phyloP scores from a whole-genome alignment of 2,888 invertebrate species.

The Sclerodermus sp. region DNA sequence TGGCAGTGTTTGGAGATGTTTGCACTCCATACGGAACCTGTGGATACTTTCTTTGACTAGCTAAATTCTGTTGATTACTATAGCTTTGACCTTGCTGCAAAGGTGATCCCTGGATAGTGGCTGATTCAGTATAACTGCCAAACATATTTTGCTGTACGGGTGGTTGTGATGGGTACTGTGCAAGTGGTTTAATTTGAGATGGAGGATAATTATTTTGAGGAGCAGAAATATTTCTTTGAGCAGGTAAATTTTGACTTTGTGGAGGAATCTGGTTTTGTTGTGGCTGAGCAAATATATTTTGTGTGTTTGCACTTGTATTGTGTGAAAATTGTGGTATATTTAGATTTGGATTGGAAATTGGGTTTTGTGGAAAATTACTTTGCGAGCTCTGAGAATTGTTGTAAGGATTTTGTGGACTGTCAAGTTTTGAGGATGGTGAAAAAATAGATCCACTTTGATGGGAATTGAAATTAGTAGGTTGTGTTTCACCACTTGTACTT shows the following conservation, averaged over 20 bases:
- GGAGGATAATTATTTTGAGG: constrained; percentile 20
- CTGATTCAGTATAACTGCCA: constrained; percentile 16
- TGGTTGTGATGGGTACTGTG: constrained; percentile 15
- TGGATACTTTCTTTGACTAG: constrained; percentile 44
- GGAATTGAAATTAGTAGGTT: not conserved
- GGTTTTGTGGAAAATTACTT: not conserved
- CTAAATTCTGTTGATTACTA: constrained; percentile 37
- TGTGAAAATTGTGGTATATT: no score
- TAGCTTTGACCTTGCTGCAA: constrained; percentile 25
- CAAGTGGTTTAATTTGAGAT: constrained; percentile 16
- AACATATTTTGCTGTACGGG: constrained; percentile 7
- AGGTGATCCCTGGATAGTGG: constrained; percentile 11
- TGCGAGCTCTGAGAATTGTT: not conserved
- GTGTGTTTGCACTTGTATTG: not conserved
- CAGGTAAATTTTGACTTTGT: constrained; percentile 22
- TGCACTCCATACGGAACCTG: constrained; percentile 28
- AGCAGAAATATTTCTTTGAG: constrained; percentile 24
- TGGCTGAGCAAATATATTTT: constrained; percentile 6
- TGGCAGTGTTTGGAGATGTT: constrained; percentile 27
- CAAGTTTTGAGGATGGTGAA: not conserved
- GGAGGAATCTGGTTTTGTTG: constrained; percentile 11
- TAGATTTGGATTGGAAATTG: no score
- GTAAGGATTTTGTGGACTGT: constrained; percentile 13
- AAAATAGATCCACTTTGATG: constrained; percentile 2
- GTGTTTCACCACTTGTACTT: constrained; percentile 6